These are phyloP conservation scores for Lanius ludovicianus DNA, from an alignment of 2,113 vertebrate species.

Conservation along the genomic window DNA sequence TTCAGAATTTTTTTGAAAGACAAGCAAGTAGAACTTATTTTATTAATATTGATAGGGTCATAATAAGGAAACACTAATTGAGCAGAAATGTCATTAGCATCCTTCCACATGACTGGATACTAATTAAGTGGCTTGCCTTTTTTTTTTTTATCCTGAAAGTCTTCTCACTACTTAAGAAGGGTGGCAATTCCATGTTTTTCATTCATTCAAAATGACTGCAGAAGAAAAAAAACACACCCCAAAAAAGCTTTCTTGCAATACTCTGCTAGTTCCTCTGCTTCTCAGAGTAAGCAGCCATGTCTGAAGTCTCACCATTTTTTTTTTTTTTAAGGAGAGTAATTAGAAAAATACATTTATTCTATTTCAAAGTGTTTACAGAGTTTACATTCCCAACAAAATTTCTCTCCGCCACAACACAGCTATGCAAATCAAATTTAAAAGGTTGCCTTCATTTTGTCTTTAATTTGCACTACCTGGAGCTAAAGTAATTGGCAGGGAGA, in stretches of 20 bases:
- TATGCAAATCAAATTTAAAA: not conserved
- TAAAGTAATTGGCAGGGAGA: not conserved
- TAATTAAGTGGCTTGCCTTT: not conserved
- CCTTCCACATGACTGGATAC: not conserved
- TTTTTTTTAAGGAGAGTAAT: not conserved
- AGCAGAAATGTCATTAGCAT: slow-evolving; percentile 7
- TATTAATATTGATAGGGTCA: slow-evolving; percentile 40
- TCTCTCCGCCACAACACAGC: not conserved
- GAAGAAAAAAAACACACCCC: not conserved
- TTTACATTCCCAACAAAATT: not conserved
- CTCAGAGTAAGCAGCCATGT: not conserved
- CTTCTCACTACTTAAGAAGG: not conserved
- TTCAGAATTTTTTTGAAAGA: not conserved
- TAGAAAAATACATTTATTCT: not conserved
- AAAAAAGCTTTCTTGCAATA: not conserved
- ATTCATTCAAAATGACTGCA: not conserved
- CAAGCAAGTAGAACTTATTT: slow-evolving; percentile 3
- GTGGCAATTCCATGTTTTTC: not conserved
- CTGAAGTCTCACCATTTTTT: not conserved
- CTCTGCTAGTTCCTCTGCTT: not conserved
- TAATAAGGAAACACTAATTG: slow-evolving; percentile 13
- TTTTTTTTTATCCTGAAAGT: not conserved
- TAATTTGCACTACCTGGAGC: slow-evolving; percentile 11
- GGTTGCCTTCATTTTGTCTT: slow-evolving; percentile 19
- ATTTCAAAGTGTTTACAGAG: not conserved